Evolutionary conservation across 2,797 vertebrate species (phyloP), one percentile per base, ranked within the genome.

Genomic region (Spatula clypeata): DNA sequence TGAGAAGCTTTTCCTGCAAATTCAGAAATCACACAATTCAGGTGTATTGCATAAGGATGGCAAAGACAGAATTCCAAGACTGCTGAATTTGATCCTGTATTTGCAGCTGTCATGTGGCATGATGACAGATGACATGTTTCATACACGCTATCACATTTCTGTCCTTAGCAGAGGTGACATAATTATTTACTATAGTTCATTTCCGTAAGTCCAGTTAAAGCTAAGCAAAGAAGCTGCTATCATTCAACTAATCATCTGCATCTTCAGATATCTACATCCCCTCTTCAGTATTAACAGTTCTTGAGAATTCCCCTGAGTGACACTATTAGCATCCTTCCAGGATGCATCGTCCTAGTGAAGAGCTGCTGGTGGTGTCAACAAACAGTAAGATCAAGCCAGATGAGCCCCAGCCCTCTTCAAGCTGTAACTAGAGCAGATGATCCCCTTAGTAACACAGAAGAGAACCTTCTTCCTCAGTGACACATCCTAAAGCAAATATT

Each of bases 31-130:
- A 58, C 38, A 20, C 24, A 29, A 11, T 73, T 81, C 17, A 75
- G 61, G 34, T 58, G 5, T 36, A 55, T 8, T 69, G 49, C 26
- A 38, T 15, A 79, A 0, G 0, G 7, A 11, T 40, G 31, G 23
- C 29, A 82, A 85, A 74, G 27, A 49, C 21, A 67, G 76, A 72
- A 70, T 45, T 86, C 73, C 40, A 66, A 42, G 91, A 70, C 3
- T 58, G 21, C 10, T 66, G 61, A 58, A 67, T 77, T 74, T 4
- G 3, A 47, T 67, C 31, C 44, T 77, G 14, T 29, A n/a, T 89
- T 67, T 82, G 38, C 38, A 82, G 73, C 27, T 64, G 38, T 32
- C 47, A 58, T 9, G 9, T 21, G 55, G 42, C 19, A 34, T 13
- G 38, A 49, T 58, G 40, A 62, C 44, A 16, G 24, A 26, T 38